Conservation (phyloP, 92 coral and sea anemone species). For the Zoanthus solanderi region DNA sequence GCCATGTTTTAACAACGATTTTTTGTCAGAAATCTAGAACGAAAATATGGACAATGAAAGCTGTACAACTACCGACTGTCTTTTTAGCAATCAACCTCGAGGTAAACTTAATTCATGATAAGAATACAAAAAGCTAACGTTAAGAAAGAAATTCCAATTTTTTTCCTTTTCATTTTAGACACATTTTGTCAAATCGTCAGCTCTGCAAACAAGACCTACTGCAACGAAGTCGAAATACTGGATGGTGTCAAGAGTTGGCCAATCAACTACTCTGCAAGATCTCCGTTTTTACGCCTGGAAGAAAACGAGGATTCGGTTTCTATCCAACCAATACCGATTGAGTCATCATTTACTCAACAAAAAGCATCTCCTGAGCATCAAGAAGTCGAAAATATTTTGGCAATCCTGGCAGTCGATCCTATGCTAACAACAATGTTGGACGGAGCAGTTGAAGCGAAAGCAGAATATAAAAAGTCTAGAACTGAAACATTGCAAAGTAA, state of each 20-base stretch:
- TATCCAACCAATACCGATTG: not conserved
- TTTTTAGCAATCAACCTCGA: not conserved
- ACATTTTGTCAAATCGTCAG: not conserved
- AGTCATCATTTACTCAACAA: not conserved
- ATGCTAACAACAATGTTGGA: not conserved
- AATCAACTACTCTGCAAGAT: not conserved
- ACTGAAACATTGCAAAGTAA: not conserved
- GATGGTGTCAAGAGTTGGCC: not conserved
- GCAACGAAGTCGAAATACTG: not conserved
- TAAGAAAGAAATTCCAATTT: not conserved
- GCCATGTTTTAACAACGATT: not conserved
- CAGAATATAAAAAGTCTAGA: not conserved
- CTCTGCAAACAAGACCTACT: not conserved
- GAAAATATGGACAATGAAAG: not conserved
- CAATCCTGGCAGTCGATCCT: not conserved
- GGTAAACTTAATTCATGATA: not conserved
- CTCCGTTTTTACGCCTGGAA: not conserved
- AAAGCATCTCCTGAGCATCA: not conserved
- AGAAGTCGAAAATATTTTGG: slow-evolving; percentile 5
- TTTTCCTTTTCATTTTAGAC: not conserved
- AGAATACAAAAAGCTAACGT: not conserved
- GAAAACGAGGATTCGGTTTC: not conserved
- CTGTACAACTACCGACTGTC: not conserved
- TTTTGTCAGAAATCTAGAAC: not conserved
- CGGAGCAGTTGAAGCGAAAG: not conserved